Conservation (phyloP, 2,888 invertebrate species). For the Drosophila pseudotakahashii region DNA sequence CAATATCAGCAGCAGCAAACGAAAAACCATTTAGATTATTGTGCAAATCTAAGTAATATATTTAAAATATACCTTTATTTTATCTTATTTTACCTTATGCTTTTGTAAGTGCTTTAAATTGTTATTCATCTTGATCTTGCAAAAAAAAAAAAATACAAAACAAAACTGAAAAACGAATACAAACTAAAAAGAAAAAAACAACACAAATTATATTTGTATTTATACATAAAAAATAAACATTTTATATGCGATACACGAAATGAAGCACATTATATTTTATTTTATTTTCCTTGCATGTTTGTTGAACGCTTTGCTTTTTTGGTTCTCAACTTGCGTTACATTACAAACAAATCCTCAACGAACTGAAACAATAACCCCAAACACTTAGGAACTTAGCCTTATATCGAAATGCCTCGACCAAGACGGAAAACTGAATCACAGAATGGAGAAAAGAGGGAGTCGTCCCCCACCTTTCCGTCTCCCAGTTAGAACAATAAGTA, state of each 20-base stretch:
- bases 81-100: slow-evolving; percentile 44
- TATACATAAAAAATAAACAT: slow-evolving; percentile 64
- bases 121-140: slow-evolving; percentile 66
- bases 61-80: slow-evolving; percentile 40
- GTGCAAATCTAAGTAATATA: slow-evolving; percentile 34
- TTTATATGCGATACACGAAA: slow-evolving; percentile 60
- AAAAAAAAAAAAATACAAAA: slow-evolving; percentile 22
- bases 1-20: slow-evolving; percentile 13
- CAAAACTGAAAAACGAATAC: slow-evolving; percentile 34
- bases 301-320: slow-evolving; percentile 12
- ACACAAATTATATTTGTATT: slow-evolving; percentile 74
- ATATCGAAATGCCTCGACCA: slow-evolving; percentile 24
- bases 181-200: slow-evolving; percentile 38
- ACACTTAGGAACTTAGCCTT: slow-evolving; percentile 21
- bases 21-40: slow-evolving; percentile 14
- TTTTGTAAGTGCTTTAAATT: slow-evolving; percentile 70
- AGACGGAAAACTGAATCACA: slow-evolving; percentile 8
- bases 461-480: background rate
- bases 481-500: slow-evolving; percentile 57
- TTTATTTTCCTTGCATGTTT: slow-evolving; percentile 31
- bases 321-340: background rate
- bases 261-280: slow-evolving; percentile 20
- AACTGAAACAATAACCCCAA: slow-evolving; percentile 20
- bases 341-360: background rate
- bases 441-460: slow-evolving; percentile 3